phyloP scores from a whole-genome alignment of 1,140 invertebrate genomes.

The Cylas formicarius region DNA sequence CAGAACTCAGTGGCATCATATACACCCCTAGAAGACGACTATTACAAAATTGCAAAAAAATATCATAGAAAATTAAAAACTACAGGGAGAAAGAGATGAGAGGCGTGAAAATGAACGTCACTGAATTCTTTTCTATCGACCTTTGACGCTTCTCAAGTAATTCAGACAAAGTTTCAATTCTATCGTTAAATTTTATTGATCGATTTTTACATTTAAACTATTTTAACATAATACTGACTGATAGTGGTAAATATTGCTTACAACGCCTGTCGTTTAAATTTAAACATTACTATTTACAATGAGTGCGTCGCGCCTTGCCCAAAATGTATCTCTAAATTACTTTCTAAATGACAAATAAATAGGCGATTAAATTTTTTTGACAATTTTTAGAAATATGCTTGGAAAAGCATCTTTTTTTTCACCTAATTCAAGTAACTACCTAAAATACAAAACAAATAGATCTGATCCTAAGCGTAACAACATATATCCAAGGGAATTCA shows the following conservation, averaged over 20 bases:
- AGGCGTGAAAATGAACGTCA: no score
- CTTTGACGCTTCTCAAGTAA: no score
- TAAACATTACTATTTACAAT: not conserved
- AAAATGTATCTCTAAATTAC: conserved; percentile 7
- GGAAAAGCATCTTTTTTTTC: no score
- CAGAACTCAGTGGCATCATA: not conserved
- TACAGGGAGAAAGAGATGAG: no score
- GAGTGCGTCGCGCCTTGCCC: not conserved
- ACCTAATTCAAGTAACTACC: conserved; percentile 18
- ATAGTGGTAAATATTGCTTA: conserved; percentile 21
- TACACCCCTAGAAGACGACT: no score
- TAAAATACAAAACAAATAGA: conserved; percentile 22
- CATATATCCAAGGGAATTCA: conserved; percentile 21
- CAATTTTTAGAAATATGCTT: no score
- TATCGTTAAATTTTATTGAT: conserved; percentile 17
- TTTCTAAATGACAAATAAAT: conserved; percentile 11
- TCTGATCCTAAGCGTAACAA: conserved; percentile 23
- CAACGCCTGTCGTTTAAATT: conserved; percentile 10
- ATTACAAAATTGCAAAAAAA: no score
- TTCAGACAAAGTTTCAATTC: no score
- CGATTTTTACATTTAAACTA: conserved; percentile 17
- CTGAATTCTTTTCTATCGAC: no score
- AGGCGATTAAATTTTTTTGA: conserved; percentile 11
- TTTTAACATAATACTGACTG: conserved; percentile 24
- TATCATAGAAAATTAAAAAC: no score